Evolutionary conservation across 2,113 vertebrate species (phyloP).

Genomic region (Gambusia affinis): DNA sequence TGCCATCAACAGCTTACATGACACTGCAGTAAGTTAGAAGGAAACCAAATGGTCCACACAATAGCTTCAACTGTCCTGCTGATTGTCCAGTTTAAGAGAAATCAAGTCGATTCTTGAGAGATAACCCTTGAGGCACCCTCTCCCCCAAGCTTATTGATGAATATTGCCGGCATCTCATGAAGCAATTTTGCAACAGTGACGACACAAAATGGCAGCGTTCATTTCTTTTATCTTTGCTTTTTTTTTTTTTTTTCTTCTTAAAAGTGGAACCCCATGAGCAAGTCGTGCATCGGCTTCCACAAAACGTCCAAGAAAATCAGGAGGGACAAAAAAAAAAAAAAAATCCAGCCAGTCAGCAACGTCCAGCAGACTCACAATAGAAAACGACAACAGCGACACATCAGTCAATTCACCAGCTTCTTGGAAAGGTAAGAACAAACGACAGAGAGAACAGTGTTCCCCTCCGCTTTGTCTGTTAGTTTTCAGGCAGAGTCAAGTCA

Average conservation of each 20-base stretch:
- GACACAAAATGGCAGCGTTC: constrained; percentile 65
- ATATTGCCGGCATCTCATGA: constrained; percentile 29
- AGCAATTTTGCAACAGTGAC: constrained; percentile 49
- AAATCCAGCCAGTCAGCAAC: constrained; percentile 54
- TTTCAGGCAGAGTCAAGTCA: constrained; percentile 74
- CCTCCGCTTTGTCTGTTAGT: constrained; percentile 46
- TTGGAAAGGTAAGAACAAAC: constrained; percentile 55
- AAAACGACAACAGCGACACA: constrained; percentile 44
- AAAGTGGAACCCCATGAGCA: constrained; percentile 5
- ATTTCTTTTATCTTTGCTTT: constrained; percentile 29
- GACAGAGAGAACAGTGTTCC: constrained; percentile 34
- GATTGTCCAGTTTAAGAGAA: constrained; percentile 64
- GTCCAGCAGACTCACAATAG: constrained; percentile 49
- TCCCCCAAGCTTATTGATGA: constrained; percentile 47
- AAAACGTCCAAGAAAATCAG: constrained; percentile 42
- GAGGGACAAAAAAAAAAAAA: neutral
- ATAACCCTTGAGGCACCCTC: constrained; percentile 17
- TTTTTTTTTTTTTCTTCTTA: constrained; percentile 1
- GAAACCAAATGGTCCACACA: constrained; percentile 38
- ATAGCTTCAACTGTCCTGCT: constrained; percentile 39
- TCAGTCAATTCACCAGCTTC: constrained; percentile 73
- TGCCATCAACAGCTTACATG: constrained; percentile 19
- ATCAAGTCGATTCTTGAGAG: constrained; percentile 24
- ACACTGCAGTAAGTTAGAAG: constrained; percentile 28
- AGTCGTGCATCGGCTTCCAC: constrained; percentile 43